Percentiles rank a stretch among this genome's conserved stretches.
These are phyloP conservation scores for Papilio machaon DNA, from an alignment of 1,140 invertebrate genomes.

Conservation along the genomic window DNA sequence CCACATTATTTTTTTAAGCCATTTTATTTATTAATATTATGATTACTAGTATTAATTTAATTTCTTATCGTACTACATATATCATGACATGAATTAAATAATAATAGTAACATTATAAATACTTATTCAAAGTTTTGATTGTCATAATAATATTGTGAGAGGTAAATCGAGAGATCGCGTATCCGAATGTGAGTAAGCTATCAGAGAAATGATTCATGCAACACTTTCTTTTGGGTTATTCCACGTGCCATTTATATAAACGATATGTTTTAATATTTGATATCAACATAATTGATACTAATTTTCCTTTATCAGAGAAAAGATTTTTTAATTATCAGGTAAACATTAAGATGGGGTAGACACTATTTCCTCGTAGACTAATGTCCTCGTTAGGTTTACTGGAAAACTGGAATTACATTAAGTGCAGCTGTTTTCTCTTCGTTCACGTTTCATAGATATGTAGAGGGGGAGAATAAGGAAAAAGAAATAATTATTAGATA, in stretches of 20 bases:
- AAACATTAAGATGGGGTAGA: not conserved
- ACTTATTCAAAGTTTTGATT: conserved; percentile 2
- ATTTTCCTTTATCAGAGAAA: not conserved
- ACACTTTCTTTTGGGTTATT: conserved; percentile 49
- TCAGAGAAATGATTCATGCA: conserved; percentile 40
- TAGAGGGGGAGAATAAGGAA: not conserved
- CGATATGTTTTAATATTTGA: not conserved
- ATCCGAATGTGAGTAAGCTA: conserved; percentile 14
- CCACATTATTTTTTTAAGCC: no score
- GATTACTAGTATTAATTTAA: no score
- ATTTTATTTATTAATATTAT: no score
- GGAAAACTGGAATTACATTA: not conserved
- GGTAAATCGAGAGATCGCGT: conserved; percentile 21
- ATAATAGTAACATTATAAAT: not conserved
- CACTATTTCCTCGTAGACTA: not conserved
- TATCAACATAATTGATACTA: not conserved
- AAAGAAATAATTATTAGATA: not conserved
- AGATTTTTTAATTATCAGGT: not conserved
- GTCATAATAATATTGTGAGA: not conserved
- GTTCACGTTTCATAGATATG: not conserved
- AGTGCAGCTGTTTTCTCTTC: not conserved
- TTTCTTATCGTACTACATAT: no score
- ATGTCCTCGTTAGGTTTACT: not conserved
- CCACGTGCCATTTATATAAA: conserved; percentile 12
- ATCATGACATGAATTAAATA: no score